phyloP scores from a whole-genome alignment of 2,888 invertebrate genomes.

The Lampropteryx suffumata region DNA sequence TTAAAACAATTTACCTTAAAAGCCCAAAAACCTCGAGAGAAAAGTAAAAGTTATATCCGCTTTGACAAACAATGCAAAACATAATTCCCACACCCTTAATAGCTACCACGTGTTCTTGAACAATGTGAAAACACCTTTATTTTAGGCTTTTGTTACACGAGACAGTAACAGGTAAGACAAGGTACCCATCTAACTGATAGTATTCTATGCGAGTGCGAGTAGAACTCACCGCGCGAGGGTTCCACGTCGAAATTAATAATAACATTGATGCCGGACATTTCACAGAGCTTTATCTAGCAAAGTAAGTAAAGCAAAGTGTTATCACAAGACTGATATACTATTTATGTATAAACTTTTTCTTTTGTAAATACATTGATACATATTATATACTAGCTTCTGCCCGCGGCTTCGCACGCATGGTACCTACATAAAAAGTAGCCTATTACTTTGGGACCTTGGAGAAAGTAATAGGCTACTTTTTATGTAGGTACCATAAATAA shows the following conservation, averaged over 20 bases:
- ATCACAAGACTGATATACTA: too few species aligned
- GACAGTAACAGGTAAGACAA: conserved; percentile 24
- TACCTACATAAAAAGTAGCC: too few species aligned
- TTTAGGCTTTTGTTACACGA: conserved; percentile 36
- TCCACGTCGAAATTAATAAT: not conserved
- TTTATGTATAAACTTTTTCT: too few species aligned
- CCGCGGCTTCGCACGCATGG: too few species aligned
- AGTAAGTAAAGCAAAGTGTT: too few species aligned
- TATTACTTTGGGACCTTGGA: too few species aligned
- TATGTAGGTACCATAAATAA: too few species aligned
- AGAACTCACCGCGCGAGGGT: not conserved
- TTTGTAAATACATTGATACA: too few species aligned
- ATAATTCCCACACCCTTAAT: conserved; percentile 46
- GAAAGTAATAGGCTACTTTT: too few species aligned
- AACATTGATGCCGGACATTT: too few species aligned
- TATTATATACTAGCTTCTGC: too few species aligned
- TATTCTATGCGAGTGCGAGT: not conserved
- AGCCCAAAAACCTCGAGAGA: conserved; percentile 1
- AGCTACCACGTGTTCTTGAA: conserved; percentile 50
- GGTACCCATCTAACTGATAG: not conserved
- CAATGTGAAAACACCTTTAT: conserved; percentile 43
- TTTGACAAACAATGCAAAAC: conserved; percentile 21
- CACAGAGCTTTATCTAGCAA: too few species aligned
- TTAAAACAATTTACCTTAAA: not conserved
- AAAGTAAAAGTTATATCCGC: conserved; percentile 11